These are phyloP conservation scores for Cosmorhoe ocellata DNA, from an alignment of 2,888 invertebrate species.

Conservation along the genomic window DNA sequence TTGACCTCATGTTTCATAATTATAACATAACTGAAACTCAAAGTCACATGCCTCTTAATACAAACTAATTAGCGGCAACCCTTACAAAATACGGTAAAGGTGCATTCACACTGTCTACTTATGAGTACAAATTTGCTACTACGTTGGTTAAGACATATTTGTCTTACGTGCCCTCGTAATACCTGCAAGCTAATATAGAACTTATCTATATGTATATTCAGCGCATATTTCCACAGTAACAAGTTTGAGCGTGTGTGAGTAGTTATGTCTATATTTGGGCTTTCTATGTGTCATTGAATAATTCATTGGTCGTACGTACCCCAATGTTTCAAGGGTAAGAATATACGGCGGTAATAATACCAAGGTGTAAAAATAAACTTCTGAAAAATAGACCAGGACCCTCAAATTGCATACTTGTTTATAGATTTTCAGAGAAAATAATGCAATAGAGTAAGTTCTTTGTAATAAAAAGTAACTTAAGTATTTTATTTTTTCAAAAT, in stretches of 20 bases:
- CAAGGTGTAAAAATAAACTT: background rate
- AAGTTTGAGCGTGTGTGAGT: constrained; percentile 54
- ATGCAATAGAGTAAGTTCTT: too few species aligned
- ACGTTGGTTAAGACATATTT: constrained; percentile 75
- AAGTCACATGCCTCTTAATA: constrained; percentile 48
- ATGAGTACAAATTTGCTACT: constrained; percentile 74
- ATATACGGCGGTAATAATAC: constrained; percentile 59
- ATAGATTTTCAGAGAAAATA: too few species aligned
- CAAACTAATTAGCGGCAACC: constrained; percentile 64
- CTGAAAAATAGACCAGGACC: background rate
- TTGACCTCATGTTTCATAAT: constrained; percentile 36
- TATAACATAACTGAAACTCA: constrained; percentile 32
- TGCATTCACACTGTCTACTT: constrained; percentile 74
- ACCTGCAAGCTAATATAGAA: constrained; percentile 68
- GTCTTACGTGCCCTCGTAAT: constrained; percentile 65
- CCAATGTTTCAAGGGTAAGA: constrained; percentile 80
- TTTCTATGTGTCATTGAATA: constrained; percentile 80
- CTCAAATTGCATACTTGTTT: background rate
- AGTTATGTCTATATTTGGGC: constrained; percentile 77
- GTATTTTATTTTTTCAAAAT: too few species aligned
- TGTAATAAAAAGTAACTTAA: too few species aligned
- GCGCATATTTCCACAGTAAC: constrained; percentile 58
- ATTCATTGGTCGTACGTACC: constrained; percentile 74
- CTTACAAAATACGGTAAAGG: constrained; percentile 61
- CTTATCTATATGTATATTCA: constrained; percentile 55